phyloP scores from a whole-genome alignment of 2,888 invertebrate species.

The Epiblema foenella region DNA sequence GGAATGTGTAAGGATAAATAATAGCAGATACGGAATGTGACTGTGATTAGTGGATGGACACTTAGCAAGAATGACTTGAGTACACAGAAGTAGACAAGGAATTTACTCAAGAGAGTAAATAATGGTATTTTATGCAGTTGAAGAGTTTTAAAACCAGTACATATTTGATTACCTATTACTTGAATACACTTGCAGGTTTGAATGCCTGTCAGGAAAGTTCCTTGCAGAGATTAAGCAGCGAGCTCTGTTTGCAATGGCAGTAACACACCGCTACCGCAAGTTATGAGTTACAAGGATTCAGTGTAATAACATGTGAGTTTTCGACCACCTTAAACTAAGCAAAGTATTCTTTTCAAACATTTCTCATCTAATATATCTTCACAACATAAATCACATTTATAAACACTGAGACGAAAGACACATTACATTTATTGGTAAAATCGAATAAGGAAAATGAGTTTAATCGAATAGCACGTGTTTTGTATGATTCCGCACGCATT shows the following conservation, averaged over 20 bases:
- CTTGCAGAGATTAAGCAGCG: not conserved
- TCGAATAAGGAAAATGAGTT: conserved; percentile 29
- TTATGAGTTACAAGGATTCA: not conserved
- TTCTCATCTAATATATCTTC: conserved; percentile 12
- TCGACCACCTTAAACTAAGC: conserved; percentile 9
- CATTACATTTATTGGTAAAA: conserved; percentile 36
- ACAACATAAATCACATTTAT: conserved; percentile 41
- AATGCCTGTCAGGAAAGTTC: too few species aligned
- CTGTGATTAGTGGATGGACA: not conserved
- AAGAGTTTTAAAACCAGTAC: not conserved
- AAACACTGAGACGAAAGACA: conserved; percentile 42
- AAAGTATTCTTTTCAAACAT: conserved; percentile 15
- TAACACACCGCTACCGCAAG: not conserved
- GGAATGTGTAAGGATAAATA: conserved; percentile 20
- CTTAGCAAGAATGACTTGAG: conserved; percentile 3
- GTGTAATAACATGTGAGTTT: conserved; percentile 1
- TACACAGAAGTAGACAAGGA: not conserved
- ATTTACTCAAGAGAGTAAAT: not conserved
- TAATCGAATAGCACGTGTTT: not conserved
- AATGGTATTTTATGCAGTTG: not conserved
- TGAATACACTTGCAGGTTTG: conserved; percentile 8
- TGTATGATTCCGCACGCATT: not conserved
- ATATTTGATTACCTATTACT: not conserved
- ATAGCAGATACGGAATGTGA: conserved; percentile 4
- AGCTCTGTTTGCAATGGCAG: not conserved